Evolutionary conservation across 2,888 invertebrate species (phyloP), one percentile per base, ranked within the genome.

Genomic region (Zaprionus obscuricornis): DNA sequence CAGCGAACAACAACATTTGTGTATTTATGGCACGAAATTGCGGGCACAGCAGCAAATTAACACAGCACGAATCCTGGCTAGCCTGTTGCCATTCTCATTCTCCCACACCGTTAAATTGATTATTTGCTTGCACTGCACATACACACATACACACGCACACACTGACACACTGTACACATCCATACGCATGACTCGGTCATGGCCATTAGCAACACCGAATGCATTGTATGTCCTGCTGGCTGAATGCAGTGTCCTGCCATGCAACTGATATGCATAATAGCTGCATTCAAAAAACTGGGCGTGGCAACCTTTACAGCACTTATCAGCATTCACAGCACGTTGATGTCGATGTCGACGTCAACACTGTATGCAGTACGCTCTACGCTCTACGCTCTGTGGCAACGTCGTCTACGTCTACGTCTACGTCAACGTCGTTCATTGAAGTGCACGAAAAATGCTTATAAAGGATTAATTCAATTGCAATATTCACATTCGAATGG

Each of bases 381-480:
- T 31, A n/a, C 3, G 16, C 5, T 13, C 31, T 8, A 13, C 31
- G 24, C 37, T 6, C 34, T 20, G 5, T 26, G 20, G 3, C 31
- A 20, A 7, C 51, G 20, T 10, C n/a, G 17, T 11, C 8, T 14
- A 26, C 27, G 27, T 2, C 46, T 5, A 13, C 31, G 20, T 31
- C 17, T 8, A n/a, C 20, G 51, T 51, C 24, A 11, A 56, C 74
- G 62, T 65, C 63, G 68, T 34, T 60, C 64, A 63, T 31, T 75
- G 67, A 68, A 78, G 74, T 75, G 85, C 65, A 71, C 70, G n/a
- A 74, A 68, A 85, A 85, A 83, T 85, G 83, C 84, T 73, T 85
- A 83, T 75, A 83, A 85, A 68, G 81, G 77, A 85, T 83, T 83
- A 85, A 85, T 85, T 85, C 81, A 75, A 85, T 83, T 81, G 75